phyloP scores from a whole-genome alignment of 2,797 vertebrate species.

The Sebastes alutus region DNA sequence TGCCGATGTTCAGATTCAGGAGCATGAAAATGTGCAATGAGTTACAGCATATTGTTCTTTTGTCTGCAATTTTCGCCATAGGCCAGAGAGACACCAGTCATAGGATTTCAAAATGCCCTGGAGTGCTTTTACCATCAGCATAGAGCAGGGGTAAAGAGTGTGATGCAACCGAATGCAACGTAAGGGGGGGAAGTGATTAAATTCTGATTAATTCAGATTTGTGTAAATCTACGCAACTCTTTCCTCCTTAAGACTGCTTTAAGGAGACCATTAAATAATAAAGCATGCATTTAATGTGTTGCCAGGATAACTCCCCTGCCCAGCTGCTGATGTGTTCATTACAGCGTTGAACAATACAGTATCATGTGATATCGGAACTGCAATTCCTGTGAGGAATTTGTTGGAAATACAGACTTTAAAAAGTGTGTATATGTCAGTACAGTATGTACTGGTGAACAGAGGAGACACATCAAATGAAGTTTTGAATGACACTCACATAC shows the following conservation, averaged over 20 bases:
- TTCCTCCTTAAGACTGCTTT: conserved; percentile 56
- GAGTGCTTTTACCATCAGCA: conserved; percentile 40
- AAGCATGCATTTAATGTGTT: conserved; percentile 57
- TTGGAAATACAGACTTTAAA: neutral
- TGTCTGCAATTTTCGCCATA: conserved; percentile 44
- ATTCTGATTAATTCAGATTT: conserved; percentile 74
- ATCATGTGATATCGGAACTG: neutral
- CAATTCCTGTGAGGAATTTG: neutral
- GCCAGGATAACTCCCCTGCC: conserved; percentile 55
- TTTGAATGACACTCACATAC: neutral
- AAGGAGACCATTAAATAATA: conserved; percentile 72
- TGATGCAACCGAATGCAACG: conserved; percentile 79
- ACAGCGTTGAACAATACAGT: neutral
- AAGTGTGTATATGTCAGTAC: neutral
- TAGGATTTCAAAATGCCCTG: conserved; percentile 48
- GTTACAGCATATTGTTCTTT: conserved; percentile 44
- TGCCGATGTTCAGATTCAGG: conserved; percentile 23
- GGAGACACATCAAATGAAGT: conserved; percentile 14
- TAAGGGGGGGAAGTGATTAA: conserved; percentile 57
- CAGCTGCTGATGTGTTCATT: conserved; percentile 50
- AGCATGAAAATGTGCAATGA: conserved; percentile 35
- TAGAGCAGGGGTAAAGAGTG: conserved; percentile 1
- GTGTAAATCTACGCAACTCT: conserved; percentile 70
- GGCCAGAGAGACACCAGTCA: conserved; percentile 50
- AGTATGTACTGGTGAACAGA: neutral